Conservation (phyloP, 2,113 vertebrate species). For the Phyllostomus hastatus region DNA sequence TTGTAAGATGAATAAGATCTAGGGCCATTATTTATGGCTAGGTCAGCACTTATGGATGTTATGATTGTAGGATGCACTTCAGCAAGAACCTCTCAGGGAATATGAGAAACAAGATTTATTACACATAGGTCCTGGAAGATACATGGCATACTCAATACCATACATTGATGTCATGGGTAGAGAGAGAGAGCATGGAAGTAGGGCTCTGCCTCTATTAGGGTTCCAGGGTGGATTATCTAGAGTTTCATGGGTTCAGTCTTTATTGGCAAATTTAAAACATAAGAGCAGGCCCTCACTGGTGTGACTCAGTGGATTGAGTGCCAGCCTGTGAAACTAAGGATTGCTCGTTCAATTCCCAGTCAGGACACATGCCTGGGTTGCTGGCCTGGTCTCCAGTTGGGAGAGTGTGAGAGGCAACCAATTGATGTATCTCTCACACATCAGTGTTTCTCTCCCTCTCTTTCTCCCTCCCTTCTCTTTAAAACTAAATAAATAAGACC, state of each 20-base stretch:
- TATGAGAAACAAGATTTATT: background rate
- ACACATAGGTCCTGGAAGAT: background rate
- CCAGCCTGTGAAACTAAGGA: no score
- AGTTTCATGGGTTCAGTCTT: background rate
- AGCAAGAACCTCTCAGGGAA: background rate
- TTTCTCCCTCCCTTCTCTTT: no score
- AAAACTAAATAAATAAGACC: no score
- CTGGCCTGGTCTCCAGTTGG: no score
- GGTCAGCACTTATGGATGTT: background rate
- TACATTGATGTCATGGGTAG: background rate
- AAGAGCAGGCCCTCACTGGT: no score
- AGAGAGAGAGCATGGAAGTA: background rate
- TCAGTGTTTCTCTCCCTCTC: no score
- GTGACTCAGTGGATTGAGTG: no score
- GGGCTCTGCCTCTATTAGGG: background rate
- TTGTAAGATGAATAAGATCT: no score
- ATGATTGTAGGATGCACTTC: background rate
- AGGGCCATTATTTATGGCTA: background rate
- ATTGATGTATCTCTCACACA: no score
- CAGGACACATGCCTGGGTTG: no score
- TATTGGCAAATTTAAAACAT: background rate
- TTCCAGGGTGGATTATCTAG: background rate
- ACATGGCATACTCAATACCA: background rate
- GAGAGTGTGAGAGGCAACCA: no score
- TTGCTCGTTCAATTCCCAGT: no score